These are phyloP conservation scores for Drosophila helvetica DNA, from an alignment of 2,888 invertebrate species.

Conservation along the genomic window DNA sequence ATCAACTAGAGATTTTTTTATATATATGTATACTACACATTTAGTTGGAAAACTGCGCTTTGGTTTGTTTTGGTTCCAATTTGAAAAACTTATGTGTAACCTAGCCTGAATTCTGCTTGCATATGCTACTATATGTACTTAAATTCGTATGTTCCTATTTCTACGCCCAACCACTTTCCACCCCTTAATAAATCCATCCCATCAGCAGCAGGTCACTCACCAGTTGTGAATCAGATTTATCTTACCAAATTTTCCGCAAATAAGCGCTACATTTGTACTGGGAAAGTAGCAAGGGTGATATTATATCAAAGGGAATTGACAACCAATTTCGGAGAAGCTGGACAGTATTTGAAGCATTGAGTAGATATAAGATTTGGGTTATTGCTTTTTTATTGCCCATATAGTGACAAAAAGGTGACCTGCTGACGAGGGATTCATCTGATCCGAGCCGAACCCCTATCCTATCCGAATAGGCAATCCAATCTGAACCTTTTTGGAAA, in stretches of 20 bases:
- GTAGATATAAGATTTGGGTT: conserved; percentile 23
- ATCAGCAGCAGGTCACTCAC: conserved; percentile 31
- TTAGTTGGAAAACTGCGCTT: neutral
- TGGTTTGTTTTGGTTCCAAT: neutral
- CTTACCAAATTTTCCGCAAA: conserved; percentile 65
- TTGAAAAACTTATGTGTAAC: neutral
- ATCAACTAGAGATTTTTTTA: neutral
- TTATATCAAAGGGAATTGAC: conserved; percentile 52
- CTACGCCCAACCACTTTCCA: conserved; percentile 37
- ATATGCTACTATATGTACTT: neutral
- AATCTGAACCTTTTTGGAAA: conserved; percentile 5
- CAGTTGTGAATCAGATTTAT: conserved; percentile 29
- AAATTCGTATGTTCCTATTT: neutral
- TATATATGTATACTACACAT: neutral
- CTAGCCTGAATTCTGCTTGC: neutral
- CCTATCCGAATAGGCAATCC: conserved; percentile 5
- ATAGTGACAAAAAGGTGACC: conserved; percentile 23
- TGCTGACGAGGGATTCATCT: neutral
- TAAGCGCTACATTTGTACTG: conserved; percentile 40
- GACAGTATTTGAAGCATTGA: conserved; percentile 9
- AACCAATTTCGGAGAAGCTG: conserved; percentile 49
- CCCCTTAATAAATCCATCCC: conserved; percentile 25
- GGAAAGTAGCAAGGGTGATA: conserved; percentile 32
- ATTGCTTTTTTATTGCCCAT: conserved; percentile 26
- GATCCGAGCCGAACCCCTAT: neutral